Evolutionary conservation across 2,113 vertebrate species (phyloP).

Genomic region (Prochilodus magdalenae): DNA sequence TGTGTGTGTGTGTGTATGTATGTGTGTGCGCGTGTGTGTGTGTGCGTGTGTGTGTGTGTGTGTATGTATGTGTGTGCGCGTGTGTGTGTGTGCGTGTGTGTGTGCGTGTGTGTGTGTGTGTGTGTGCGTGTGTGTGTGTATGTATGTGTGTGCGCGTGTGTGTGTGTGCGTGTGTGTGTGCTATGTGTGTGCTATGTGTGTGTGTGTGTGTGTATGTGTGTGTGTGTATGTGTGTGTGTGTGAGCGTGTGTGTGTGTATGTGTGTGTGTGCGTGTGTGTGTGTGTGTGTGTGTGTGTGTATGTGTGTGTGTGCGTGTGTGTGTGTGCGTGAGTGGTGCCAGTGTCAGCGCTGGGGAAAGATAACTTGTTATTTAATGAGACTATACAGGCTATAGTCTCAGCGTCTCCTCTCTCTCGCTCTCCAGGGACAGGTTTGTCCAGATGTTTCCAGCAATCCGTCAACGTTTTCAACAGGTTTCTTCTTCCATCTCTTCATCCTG

Average conservation of each 20-base stretch:
- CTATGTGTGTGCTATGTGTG: slow-evolving; percentile 35
- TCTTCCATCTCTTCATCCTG: slow-evolving; percentile 14
- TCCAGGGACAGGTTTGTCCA: slow-evolving; percentile 36
- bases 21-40: slow-evolving; percentile 26
- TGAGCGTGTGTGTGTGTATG: slow-evolving; percentile 32
- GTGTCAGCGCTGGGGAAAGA: slow-evolving; percentile 8
- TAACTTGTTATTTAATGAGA: slow-evolving; percentile 35
- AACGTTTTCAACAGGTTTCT: slow-evolving; percentile 20
- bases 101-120: slow-evolving; percentile 35
- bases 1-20: slow-evolving; percentile 7
- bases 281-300: slow-evolving; percentile 31
- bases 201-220: slow-evolving; percentile 23
- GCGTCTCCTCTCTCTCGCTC: slow-evolving; percentile 23
- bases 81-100: slow-evolving; percentile 24
- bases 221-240: slow-evolving; percentile 28
- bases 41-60: slow-evolving; percentile 35
- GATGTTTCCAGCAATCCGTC: slow-evolving; percentile 43
- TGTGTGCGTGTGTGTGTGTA: too few relatives aligned
- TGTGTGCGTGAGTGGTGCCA: not conserved
- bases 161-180: slow-evolving; percentile 29
- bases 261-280: slow-evolving; percentile 28
- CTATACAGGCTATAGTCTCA: slow-evolving; percentile 23
- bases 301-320: slow-evolving; percentile 21
- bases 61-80: slow-evolving; percentile 16
- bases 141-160: too few relatives aligned